These are phyloP conservation scores for Gymnorhina tibicen DNA, from an alignment of 2,113 vertebrate genomes.

Conservation along the genomic window DNA sequence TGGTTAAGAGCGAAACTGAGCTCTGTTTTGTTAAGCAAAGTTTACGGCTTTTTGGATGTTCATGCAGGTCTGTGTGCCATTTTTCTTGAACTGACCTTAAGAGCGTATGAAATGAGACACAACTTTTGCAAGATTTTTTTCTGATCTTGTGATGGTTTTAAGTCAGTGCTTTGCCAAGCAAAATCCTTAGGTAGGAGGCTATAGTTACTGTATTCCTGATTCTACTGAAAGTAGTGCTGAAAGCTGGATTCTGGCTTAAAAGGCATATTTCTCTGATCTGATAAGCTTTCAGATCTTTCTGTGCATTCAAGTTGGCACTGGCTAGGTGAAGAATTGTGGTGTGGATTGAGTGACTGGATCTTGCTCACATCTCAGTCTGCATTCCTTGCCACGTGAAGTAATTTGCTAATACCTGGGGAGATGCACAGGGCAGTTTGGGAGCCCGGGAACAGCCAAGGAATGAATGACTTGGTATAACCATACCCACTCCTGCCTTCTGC, in stretches of 20 bases:
- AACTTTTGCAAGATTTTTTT: neutral
- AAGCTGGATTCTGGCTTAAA: neutral
- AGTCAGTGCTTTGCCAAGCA: neutral
- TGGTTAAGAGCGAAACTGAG: neutral
- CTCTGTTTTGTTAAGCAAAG: constrained; percentile 19
- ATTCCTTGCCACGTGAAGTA: neutral
- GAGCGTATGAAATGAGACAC: neutral
- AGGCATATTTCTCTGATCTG: neutral
- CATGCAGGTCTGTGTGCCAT: neutral
- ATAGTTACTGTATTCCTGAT: neutral
- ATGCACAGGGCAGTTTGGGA: neutral
- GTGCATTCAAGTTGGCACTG: neutral
- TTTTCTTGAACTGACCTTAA: neutral
- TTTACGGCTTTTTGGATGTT: neutral
- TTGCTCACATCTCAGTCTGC: neutral
- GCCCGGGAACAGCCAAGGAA: neutral
- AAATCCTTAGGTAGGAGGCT: neutral
- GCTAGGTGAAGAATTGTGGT: neutral
- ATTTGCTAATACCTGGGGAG: neutral
- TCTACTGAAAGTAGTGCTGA: neutral
- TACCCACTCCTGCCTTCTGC: neutral
- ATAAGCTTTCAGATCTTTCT: neutral
- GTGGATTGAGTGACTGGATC: neutral
- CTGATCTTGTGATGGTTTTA: neutral
- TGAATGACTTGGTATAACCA: neutral